phyloP scores from a whole-genome alignment of 2,797 vertebrate genomes.

The Luscinia luscinia region DNA sequence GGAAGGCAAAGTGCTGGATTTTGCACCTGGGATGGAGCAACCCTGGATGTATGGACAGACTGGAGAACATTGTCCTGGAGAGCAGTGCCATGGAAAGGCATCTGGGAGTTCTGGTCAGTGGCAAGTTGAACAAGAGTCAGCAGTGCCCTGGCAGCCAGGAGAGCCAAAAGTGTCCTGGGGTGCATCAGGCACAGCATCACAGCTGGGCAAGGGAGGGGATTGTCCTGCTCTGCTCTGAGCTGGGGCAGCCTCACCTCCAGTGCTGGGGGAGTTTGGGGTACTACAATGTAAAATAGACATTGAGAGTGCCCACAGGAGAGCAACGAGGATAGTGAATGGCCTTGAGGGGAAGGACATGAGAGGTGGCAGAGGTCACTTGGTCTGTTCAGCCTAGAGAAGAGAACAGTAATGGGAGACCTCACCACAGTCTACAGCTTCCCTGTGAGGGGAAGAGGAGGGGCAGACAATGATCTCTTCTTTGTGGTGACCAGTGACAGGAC shows the following conservation, averaged over 20 bases:
- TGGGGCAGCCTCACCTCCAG: accelerated
- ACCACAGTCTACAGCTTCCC: not conserved
- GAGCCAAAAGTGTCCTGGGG: accelerated
- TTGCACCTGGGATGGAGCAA: not conserved
- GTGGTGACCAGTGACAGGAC: not conserved
- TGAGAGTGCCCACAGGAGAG: not conserved
- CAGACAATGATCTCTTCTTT: not conserved
- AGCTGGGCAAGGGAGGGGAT: not conserved
- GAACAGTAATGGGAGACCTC: not conserved
- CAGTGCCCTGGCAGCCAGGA: not conserved
- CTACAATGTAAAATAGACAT: accelerated
- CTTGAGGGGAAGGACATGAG: not conserved
- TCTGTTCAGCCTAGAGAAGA: not conserved
- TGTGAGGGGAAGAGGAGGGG: not conserved
- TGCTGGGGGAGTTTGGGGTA: not conserved
- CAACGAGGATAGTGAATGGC: accelerated
- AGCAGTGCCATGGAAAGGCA: accelerated
- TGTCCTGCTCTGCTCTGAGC: not conserved
- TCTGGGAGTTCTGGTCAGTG: accelerated
- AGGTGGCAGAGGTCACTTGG: not conserved
- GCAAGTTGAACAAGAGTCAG: accelerated
- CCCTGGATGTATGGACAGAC: accelerated
- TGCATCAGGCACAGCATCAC: accelerated
- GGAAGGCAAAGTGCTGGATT: accelerated
- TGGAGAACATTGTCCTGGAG: not conserved